Evolutionary conservation across 2,113 vertebrate genomes (phyloP).

Genomic region (Neodontobutis hainanensis): DNA sequence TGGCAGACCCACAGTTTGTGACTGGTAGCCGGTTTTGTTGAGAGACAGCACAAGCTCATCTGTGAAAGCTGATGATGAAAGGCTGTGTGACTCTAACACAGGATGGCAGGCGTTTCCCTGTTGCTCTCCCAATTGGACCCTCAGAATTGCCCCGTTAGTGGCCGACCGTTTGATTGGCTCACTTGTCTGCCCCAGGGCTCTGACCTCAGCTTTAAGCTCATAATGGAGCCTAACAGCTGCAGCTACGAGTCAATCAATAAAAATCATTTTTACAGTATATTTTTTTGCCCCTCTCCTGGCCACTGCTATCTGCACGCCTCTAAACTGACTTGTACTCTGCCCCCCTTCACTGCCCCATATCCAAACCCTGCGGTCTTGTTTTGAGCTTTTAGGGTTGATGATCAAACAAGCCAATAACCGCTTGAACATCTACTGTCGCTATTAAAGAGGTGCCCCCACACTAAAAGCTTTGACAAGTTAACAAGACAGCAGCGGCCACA

Average conservation of each 20-base stretch:
- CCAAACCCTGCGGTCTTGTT: slow-evolving; percentile 80
- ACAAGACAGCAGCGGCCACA: slow-evolving; percentile 41
- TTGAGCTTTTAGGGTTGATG: slow-evolving; percentile 75
- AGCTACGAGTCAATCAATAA: slow-evolving; percentile 77
- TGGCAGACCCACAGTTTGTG: slow-evolving; percentile 34
- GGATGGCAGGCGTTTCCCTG: slow-evolving; percentile 42
- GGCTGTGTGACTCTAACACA: slow-evolving; percentile 49
- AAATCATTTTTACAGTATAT: slow-evolving; percentile 73
- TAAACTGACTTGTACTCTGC: slow-evolving; percentile 37
- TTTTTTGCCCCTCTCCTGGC: slow-evolving; percentile 52
- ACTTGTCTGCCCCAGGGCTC: slow-evolving; percentile 56
- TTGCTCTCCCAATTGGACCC: slow-evolving; percentile 49
- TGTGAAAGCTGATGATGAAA: slow-evolving; percentile 32
- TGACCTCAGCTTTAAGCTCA: slow-evolving; percentile 64
- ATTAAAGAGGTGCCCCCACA: slow-evolving; percentile 50
- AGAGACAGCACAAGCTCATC: slow-evolving; percentile 39
- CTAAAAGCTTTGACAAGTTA: slow-evolving; percentile 58
- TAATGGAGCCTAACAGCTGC: slow-evolving; percentile 77
- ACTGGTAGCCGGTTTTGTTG: slow-evolving; percentile 15
- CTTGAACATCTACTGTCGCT: slow-evolving; percentile 68
- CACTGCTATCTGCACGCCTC: slow-evolving; percentile 34
- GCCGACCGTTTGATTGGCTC: slow-evolving; percentile 54
- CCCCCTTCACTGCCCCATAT: slow-evolving; percentile 53
- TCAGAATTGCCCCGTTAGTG: slow-evolving; percentile 44
- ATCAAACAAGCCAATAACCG: slow-evolving; percentile 58